Percentiles rank a stretch among this genome's conserved stretches.
These are phyloP conservation scores for Myotis findleyi DNA, from an alignment of 2,797 vertebrate species.

Conservation along the genomic window DNA sequence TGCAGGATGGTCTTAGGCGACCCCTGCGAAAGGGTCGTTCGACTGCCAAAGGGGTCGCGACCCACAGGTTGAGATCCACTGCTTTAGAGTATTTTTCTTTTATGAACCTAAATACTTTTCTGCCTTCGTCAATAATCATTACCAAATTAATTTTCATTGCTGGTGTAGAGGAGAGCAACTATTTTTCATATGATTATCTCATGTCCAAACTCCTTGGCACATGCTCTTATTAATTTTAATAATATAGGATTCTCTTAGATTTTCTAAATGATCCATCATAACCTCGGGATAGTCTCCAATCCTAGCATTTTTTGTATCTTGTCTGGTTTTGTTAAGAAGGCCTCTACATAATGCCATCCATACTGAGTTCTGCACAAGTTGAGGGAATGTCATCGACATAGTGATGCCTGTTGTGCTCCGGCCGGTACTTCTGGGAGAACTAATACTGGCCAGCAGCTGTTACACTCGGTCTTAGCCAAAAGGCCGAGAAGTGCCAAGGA, in stretches of 20 bases:
- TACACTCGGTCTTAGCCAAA: not conserved
- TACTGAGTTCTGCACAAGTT: not conserved
- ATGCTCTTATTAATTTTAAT: not conserved
- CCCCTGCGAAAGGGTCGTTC: too few relatives aligned
- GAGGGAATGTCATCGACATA: too few relatives aligned
- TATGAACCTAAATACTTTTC: not conserved
- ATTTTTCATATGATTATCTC: not conserved
- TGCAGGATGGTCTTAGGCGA: too few relatives aligned
- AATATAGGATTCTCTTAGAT: not conserved
- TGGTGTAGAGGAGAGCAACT: not conserved
- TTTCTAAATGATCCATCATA: not conserved
- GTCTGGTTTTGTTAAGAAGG: not conserved
- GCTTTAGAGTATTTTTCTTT: not conserved
- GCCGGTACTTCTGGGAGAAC: accelerated
- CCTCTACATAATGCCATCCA: too few relatives aligned
- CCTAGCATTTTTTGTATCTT: not conserved
- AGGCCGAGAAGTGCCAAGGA: not conserved
- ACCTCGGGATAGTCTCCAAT: not conserved
- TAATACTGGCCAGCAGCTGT: not conserved
- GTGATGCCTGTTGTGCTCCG: accelerated
- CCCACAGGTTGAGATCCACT: too few relatives aligned
- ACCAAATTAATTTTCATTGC: not conserved
- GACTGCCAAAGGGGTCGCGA: too few relatives aligned
- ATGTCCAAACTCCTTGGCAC: not conserved
- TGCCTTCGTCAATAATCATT: not conserved